Conservation (phyloP, 2,888 invertebrate genomes). For the Spisula solida region DNA sequence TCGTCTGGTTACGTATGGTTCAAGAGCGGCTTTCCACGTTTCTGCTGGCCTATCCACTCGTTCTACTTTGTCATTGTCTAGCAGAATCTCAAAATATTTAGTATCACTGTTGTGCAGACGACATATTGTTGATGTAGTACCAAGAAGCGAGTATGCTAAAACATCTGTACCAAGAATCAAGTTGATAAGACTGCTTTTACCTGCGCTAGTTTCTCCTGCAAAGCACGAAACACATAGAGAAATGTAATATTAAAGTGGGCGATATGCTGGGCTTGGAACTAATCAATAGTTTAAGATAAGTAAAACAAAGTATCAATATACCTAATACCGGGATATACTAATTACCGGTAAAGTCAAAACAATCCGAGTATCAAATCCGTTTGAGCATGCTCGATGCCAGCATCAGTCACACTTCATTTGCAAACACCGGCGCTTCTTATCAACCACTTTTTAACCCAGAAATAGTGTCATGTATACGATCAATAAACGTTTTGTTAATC, state of each 20-base stretch:
- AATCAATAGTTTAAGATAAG: neutral
- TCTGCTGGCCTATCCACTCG: neutral
- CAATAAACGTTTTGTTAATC: neutral
- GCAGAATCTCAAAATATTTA: neutral
- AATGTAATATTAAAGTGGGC: neutral
- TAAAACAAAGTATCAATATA: too few relatives aligned
- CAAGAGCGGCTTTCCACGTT: slow-evolving; percentile 39
- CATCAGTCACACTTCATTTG: too few relatives aligned
- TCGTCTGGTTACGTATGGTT: slow-evolving; percentile 61
- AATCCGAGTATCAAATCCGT: too few relatives aligned
- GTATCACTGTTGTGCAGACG: slow-evolving; percentile 63
- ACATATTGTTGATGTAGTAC: slow-evolving; percentile 82
- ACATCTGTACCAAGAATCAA: slow-evolving; percentile 80
- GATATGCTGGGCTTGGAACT: neutral
- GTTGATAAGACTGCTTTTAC: slow-evolving; percentile 84
- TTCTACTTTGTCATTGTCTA: neutral
- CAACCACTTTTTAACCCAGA: too few relatives aligned
- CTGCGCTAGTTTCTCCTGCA: slow-evolving; percentile 72
- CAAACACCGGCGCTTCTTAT: too few relatives aligned
- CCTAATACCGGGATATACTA: too few relatives aligned
- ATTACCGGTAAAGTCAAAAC: too few relatives aligned
- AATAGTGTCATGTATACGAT: neutral
- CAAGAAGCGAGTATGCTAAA: slow-evolving; percentile 79
- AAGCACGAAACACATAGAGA: neutral
- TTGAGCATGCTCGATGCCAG: too few relatives aligned